Evolutionary conservation across 2,113 vertebrate genomes (phyloP), one percentile per base, ranked within the genome.

Genomic region (Thunnus maccoyii): DNA sequence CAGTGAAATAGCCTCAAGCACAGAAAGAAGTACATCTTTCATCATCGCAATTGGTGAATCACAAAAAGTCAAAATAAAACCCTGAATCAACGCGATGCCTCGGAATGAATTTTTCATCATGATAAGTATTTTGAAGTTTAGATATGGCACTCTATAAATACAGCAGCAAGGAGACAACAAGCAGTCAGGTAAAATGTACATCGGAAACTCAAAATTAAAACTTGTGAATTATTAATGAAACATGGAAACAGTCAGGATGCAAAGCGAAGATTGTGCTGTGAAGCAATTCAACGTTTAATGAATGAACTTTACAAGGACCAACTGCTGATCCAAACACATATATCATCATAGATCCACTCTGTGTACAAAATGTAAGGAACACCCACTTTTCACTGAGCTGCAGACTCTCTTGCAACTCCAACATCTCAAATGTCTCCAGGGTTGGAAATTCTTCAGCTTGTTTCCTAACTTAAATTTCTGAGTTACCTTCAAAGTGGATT

Each of bases 81-180:
- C 66, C 70, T 73, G 73, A 88, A 89, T 64, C 8, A 32, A 76
- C 51, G 16, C 22, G 66, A 82, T 3, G 51, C 13, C 62, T 75
- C 57, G 44, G 66, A 63, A 72, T 16, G 36, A 25, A 25, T 55
- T 44, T 51, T 48, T 47, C 41, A 14, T 54, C 41, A 47, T 78
- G 72, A 80, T 74, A 76, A 84, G 65, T 20, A 36, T 76, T 72
- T 86, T 22, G 61, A 72, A 55, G 79, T 86, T 86, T 30, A 79
- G 84, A 92, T 88, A 92, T 94, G 89, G 86, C 89, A 86, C 86
- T 88, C 81, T 68, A 82, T 82, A 85, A 90, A 88, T 88, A 91
- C 91, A 92, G 90, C 86, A 92, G 93, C 89, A 69, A 84, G 72
- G 72, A 83, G 72, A 89, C 78, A 65, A 67, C 52, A 78, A 85